These are phyloP conservation scores for Chaetorhynchus papuensis DNA, from an alignment of 2,113 vertebrate species.

Conservation along the genomic window DNA sequence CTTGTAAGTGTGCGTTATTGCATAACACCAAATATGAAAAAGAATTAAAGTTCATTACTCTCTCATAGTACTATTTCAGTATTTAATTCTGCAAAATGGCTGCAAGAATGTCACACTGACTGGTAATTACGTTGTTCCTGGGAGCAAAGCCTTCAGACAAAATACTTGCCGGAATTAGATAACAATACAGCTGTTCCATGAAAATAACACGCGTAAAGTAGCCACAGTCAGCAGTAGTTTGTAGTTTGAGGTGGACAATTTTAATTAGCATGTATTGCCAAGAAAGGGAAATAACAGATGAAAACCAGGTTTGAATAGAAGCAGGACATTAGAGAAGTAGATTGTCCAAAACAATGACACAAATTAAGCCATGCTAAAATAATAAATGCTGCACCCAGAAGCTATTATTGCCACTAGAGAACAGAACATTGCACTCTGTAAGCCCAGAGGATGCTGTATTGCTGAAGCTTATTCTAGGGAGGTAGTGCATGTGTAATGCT, in stretches of 20 bases:
- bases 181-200: neutral
- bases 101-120: neutral
- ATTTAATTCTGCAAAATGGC: neutral
- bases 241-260: neutral
- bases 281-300: neutral
- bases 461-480: neutral
- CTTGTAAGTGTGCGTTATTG: neutral
- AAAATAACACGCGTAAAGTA: neutral
- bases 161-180: neutral
- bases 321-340: neutral
- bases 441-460: neutral
- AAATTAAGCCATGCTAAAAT: neutral
- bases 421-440: neutral
- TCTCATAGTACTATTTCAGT: neutral
- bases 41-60: neutral
- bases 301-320: neutral
- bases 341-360: neutral
- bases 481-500: neutral
- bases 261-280: neutral
- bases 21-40: neutral
- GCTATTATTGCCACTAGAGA: neutral
- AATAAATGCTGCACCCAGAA: neutral
- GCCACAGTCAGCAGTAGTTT: neutral
- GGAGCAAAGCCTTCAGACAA: neutral
- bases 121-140: neutral